phyloP scores from a whole-genome alignment of 2,797 vertebrate genomes.

The Agapornis canus region DNA sequence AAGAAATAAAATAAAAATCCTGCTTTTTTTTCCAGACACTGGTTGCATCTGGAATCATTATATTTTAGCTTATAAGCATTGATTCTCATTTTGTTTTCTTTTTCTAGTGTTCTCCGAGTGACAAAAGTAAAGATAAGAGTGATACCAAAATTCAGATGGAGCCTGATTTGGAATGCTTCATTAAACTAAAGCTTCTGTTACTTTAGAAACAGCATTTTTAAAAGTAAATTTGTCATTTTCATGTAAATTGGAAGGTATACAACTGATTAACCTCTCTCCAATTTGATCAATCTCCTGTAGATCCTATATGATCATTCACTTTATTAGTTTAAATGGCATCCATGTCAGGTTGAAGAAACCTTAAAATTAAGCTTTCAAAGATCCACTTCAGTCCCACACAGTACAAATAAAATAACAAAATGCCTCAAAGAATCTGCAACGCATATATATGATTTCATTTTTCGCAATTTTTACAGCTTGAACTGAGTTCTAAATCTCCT shows the following conservation, averaged over 20 bases:
- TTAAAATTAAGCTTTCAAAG: slow-evolving; percentile 51
- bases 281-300: slow-evolving; percentile 28
- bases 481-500: slow-evolving; percentile 21
- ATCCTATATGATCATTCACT: slow-evolving; percentile 32
- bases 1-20: not conserved
- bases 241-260: slow-evolving; percentile 23
- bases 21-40: not conserved
- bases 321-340: slow-evolving; percentile 43
- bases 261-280: slow-evolving; percentile 12
- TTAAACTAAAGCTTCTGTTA: slow-evolving; percentile 26
- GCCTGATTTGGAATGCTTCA: not conserved
- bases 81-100: not conserved
- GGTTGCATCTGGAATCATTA: slow-evolving; percentile 20
- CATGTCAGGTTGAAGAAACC: slow-evolving; percentile 18
- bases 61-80: slow-evolving; percentile 10
- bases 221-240: slow-evolving; percentile 28
- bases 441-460: slow-evolving; percentile 14
- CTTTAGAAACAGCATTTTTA: slow-evolving; percentile 35
- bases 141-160: slow-evolving; percentile 20
- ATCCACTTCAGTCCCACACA: slow-evolving; percentile 17
- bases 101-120: not conserved
- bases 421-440: not conserved
- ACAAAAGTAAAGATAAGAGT: slow-evolving; percentile 30
- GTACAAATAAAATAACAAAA: slow-evolving; percentile 45
- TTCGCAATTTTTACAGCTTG: slow-evolving; percentile 6